Conservation (phyloP, 2,888 invertebrate species). For the Allophyes oxyacanthae region DNA sequence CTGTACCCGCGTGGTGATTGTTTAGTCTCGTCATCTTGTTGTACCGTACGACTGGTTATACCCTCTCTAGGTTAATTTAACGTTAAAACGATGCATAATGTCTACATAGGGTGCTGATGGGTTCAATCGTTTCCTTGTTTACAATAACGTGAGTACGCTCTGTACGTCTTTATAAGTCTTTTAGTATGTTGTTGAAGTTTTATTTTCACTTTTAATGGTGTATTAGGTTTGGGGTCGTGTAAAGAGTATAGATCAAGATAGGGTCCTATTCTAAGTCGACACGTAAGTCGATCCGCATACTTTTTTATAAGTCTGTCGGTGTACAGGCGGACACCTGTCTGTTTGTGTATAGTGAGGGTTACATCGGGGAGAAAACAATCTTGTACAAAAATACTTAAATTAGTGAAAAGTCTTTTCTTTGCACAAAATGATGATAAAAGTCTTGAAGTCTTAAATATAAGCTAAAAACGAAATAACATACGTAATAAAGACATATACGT, state of each 20-base stretch:
- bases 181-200: constrained; percentile 66
- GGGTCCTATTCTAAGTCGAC: constrained; percentile 43
- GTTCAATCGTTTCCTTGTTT: constrained; percentile 64
- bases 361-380: constrained; percentile 61
- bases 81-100: constrained; percentile 72
- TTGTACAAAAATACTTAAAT: constrained; percentile 81
- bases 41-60: constrained; percentile 63
- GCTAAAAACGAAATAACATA: constrained; percentile 85
- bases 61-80: constrained; percentile 67
- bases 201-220: constrained; percentile 56
- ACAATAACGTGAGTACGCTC: constrained; percentile 36
- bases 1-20: not conserved
- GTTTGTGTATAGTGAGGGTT: constrained; percentile 35
- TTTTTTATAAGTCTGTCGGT: constrained; percentile 22
- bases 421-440: constrained; percentile 73
- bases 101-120: constrained; percentile 71
- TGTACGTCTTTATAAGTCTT: constrained; percentile 46
- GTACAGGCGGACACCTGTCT: constrained; percentile 16
- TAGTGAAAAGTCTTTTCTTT: constrained; percentile 76
- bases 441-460: constrained; percentile 75
- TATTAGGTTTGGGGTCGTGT: constrained; percentile 62
- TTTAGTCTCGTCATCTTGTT: constrained; percentile 49
- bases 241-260: constrained; percentile 34
- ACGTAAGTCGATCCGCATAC: constrained; percentile 44
- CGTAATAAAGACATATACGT: constrained; percentile 90